Conservation (phyloP, 2,797 vertebrate species). For the Muraenolepis orangiensis region DNA sequence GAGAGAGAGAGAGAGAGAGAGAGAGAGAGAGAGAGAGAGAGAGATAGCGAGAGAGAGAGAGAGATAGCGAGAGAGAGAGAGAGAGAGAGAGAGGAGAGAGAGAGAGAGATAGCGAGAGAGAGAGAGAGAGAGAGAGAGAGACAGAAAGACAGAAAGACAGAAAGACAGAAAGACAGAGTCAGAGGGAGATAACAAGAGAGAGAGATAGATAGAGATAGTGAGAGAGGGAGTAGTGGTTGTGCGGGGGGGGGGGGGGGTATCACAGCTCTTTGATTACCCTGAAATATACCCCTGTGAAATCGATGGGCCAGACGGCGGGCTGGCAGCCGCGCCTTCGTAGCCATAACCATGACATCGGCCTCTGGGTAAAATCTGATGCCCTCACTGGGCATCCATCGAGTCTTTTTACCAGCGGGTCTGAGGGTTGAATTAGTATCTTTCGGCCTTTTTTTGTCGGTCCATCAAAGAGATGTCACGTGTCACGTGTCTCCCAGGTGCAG, state of each 20-base stretch:
- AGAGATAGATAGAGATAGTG: background rate
- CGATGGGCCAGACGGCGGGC: slow-evolving; percentile 57
- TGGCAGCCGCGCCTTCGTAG: slow-evolving; percentile 48
- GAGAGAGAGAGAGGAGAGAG: too few relatives aligned
- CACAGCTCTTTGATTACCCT: slow-evolving; percentile 71
- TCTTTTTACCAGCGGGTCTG: slow-evolving; percentile 42
- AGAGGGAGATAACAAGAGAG: background rate
- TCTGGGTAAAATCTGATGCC: slow-evolving; percentile 54
- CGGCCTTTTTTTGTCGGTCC: slow-evolving; percentile 51
- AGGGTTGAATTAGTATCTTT: slow-evolving; percentile 17
- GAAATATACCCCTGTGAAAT: slow-evolving; percentile 68
- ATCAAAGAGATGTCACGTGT: slow-evolving; percentile 33
- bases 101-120: too few relatives aligned
- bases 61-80: too few relatives aligned
- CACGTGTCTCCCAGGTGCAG: slow-evolving; percentile 22
- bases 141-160: too few relatives aligned
- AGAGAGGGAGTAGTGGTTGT: slow-evolving; percentile 10
- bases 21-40: too few relatives aligned
- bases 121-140: too few relatives aligned
- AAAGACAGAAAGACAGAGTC: background rate
- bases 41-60: too few relatives aligned
- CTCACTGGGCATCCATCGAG: slow-evolving; percentile 45
- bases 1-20: too few relatives aligned
- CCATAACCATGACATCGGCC: slow-evolving; percentile 63
- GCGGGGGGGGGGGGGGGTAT: slow-evolving; percentile 58